Evolutionary conservation across 2,888 invertebrate species (phyloP).

Genomic region (Coenonympha arcania): DNA sequence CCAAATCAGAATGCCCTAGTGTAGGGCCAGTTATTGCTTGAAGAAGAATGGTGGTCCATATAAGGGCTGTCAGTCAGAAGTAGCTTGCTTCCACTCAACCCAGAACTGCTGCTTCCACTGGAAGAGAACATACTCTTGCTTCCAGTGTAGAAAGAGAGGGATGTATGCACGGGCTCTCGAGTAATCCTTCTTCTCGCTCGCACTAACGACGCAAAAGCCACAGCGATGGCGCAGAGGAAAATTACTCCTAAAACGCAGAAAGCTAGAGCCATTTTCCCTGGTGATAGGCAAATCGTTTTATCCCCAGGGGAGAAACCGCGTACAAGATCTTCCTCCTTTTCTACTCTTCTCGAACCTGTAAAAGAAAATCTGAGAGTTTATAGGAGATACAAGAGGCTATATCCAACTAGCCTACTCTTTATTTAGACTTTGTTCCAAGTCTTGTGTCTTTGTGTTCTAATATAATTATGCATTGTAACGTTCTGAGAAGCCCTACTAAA

Average conservation of each 20-base stretch:
- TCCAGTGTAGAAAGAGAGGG: constrained; percentile 74
- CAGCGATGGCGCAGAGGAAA: constrained; percentile 80
- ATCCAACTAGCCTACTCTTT: too few species aligned
- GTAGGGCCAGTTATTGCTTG: constrained; percentile 72
- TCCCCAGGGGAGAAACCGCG: constrained; percentile 73
- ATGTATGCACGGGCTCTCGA: constrained; percentile 66
- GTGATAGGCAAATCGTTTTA: constrained; percentile 80
- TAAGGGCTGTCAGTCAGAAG: constrained; percentile 76
- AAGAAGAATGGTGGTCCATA: constrained; percentile 72
- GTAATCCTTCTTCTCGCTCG: constrained; percentile 73
- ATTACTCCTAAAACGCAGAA: constrained; percentile 82
- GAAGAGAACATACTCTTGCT: constrained; percentile 77
- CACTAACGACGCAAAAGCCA: constrained; percentile 79
- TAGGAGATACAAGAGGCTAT: too few species aligned
- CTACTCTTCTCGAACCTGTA: constrained; percentile 64
- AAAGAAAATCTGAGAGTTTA: constrained; percentile 6
- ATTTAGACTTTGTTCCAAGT: too few species aligned
- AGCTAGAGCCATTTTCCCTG: constrained; percentile 83
- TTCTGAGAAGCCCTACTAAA: too few species aligned
- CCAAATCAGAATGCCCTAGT: constrained; percentile 52
- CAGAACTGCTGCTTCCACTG: constrained; percentile 74
- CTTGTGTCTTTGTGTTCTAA: too few species aligned
- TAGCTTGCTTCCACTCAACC: constrained; percentile 75
- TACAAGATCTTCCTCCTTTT: constrained; percentile 57
- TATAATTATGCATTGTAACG: too few species aligned